Conservation (phyloP, 2,888 invertebrate species). For the Uloborus plumipes region DNA sequence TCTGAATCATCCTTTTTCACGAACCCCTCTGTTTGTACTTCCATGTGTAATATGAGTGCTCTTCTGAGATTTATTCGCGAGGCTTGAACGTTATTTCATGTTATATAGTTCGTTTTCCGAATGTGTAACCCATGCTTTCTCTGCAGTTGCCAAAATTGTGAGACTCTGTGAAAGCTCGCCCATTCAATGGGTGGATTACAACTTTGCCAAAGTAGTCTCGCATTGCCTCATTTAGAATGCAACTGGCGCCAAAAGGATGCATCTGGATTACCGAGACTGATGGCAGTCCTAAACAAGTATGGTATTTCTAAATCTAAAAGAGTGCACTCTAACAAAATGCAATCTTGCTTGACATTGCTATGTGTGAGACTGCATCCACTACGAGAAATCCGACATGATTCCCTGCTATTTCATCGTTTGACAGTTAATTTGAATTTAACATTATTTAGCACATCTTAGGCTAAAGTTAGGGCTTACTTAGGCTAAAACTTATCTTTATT, state of each 20-base stretch:
- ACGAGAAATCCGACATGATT: no score
- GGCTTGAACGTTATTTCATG: no score
- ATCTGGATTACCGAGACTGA: constrained; percentile 61
- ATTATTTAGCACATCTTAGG: no score
- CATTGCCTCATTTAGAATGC: constrained; percentile 61
- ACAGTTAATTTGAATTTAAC: no score
- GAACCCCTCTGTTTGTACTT: no score
- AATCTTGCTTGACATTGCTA: neutral
- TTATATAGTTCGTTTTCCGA: neutral
- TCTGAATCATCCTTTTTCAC: no score
- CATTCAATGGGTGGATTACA: constrained; percentile 65
- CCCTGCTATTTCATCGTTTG: no score
- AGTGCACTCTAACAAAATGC: constrained; percentile 18
- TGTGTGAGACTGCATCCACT: neutral
- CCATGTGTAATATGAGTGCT: no score
- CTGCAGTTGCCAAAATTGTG: constrained; percentile 61
- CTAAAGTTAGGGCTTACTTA: no score
- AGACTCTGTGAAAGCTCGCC: constrained; percentile 46
- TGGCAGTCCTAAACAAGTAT: constrained; percentile 59
- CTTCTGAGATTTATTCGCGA: no score
- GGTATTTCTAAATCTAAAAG: constrained; percentile 52
- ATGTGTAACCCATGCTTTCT: constrained; percentile 49
- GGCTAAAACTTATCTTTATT: no score
- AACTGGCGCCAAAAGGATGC: constrained; percentile 49
- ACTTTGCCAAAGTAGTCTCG: constrained; percentile 50